Evolutionary conservation across 2,113 vertebrate species (phyloP), one percentile per base, ranked within the genome.

Genomic region (Dasyurus viverrinus): DNA sequence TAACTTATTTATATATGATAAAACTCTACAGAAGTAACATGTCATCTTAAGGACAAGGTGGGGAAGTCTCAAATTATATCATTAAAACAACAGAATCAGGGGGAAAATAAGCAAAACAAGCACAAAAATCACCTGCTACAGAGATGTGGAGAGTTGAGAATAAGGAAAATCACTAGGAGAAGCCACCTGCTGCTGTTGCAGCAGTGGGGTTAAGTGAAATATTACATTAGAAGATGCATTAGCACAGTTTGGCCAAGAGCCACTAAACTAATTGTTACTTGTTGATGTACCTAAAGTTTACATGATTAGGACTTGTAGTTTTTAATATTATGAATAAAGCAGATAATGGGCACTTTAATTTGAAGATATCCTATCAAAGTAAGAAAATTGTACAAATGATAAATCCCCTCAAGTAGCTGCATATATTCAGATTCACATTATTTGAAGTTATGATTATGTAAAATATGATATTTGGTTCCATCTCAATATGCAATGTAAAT

Each of bases 291-390:
- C 76, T 92, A 91, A 54, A 93, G 42, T 92, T 19, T 91, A 23
- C 1, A 53, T 60, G 90, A 55, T 92, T 97, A 94, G 89, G 95
- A 95, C 53, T 30, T 94, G 91, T 89, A 76, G 19, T 95, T 96
- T 94, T 98, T 94, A 96, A 94, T 93, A 94, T 42, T 95, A 95
- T 22, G 12, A 97, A 93, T 93, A 94, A 95, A 95, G 68, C 68
- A 0, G 7, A 91, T 92, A 94, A 50, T 42, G 52, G 94, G 11
- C 36, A 93, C 89, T 54, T 90, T 94, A 95, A 93, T 97, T 96
- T 95, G 92, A 96, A 60, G 30, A 93, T 46, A n/a, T 84, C 89
- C 96, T 95, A 94, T 92, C 50, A 95, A 97, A 97, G 96, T 95
- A 97, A 93, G 92, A 96, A 96, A 96, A 95, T 93, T 95, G 7